A percentile compares a stretch with the other conserved stretches of the same genome.
Evolutionary conservation across 1,140 invertebrate genomes (phyloP).

Genomic region (Lasaia peninsularis): DNA sequence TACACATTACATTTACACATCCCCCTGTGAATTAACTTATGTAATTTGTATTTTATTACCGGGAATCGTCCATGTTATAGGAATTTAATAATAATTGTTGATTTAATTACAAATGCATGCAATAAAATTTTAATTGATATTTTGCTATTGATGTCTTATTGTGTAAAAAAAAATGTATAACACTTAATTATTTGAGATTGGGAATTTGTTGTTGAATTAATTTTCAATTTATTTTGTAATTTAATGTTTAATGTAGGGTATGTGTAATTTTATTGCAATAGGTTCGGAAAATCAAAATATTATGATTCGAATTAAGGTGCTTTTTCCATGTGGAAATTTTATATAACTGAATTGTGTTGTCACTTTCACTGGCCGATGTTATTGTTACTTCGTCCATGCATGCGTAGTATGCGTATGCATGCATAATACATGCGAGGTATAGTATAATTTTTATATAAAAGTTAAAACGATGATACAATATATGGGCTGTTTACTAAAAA

Average conservation of each 20-base stretch:
- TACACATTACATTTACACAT: no score
- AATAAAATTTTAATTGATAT: constrained; percentile 72
- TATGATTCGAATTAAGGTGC: background rate
- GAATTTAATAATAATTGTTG: constrained; percentile 51
- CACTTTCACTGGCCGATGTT: background rate
- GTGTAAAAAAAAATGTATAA: constrained; percentile 51
- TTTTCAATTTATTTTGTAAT: constrained; percentile 46
- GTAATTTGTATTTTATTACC: constrained; percentile 15
- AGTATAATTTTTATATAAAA: no score
- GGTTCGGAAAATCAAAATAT: background rate
- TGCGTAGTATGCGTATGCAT: no score
- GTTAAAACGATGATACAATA: no score
- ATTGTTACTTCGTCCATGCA: no score
- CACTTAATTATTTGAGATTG: constrained; percentile 34
- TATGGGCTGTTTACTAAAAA: no score
- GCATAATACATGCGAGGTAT: no score
- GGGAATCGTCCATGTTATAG: constrained; percentile 62
- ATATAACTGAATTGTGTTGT: background rate
- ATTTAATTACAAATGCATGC: constrained; percentile 62
- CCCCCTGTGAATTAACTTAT: constrained; percentile 42
- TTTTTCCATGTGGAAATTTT: background rate
- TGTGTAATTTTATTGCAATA: background rate
- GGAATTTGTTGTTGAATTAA: constrained; percentile 58
- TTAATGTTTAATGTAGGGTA: constrained; percentile 1
- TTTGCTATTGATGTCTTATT: constrained; percentile 59